These are phyloP conservation scores for Burhinus oedicnemus DNA, from an alignment of 2,113 vertebrate species.

Conservation along the genomic window DNA sequence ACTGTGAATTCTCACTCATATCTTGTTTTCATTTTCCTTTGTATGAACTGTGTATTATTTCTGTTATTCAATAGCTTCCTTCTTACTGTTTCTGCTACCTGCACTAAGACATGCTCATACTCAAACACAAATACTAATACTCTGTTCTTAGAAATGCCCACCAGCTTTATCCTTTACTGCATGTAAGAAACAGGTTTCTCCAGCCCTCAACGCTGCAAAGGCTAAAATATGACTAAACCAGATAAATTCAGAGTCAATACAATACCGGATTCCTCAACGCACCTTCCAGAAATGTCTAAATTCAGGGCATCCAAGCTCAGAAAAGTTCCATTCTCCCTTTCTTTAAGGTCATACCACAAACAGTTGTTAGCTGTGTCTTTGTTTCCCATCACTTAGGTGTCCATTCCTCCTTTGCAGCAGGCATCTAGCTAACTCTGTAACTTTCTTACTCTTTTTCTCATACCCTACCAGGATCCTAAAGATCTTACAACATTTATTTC, in stretches of 20 bases:
- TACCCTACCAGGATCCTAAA: not conserved
- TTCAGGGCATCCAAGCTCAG: not conserved
- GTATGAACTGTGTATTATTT: not conserved
- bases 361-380: not conserved
- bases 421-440: not conserved
- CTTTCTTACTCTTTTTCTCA: not conserved
- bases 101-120: not conserved
- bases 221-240: not conserved
- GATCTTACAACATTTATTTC: not conserved
- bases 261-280: not conserved
- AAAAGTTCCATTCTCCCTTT: not conserved
- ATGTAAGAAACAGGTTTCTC: not conserved
- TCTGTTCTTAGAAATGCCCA: not conserved
- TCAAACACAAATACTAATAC: not conserved
- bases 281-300: not conserved
- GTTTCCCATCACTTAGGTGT: not conserved
- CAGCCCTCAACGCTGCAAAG: not conserved
- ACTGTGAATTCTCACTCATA: not conserved
- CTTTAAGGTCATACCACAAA: not conserved
- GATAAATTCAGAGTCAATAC: not conserved
- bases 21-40: not conserved
- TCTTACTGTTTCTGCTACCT: not conserved
- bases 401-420: not conserved
- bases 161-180: not conserved
- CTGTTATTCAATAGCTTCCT: not conserved